Evolutionary conservation across 1,140 invertebrate species (phyloP).

Genomic region (Aphelinus certus): DNA sequence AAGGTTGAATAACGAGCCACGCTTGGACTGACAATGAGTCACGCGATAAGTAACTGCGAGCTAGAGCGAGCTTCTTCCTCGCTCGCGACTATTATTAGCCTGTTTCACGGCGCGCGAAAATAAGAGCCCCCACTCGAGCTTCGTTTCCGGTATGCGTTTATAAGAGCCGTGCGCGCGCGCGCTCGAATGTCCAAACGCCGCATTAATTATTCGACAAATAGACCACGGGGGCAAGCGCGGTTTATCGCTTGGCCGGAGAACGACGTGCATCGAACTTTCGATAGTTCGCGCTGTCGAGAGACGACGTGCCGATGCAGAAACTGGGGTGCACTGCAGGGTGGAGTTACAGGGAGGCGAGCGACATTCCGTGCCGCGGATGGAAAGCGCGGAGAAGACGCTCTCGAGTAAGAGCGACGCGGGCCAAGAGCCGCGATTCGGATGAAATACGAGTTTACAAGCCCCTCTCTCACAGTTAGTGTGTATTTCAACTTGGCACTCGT

Average conservation of each 20-base stretch:
- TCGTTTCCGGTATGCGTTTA: not conserved
- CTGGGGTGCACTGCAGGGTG: too few relatives aligned
- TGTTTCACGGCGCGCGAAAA: constrained; percentile 2
- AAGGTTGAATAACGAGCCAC: constrained; percentile 16
- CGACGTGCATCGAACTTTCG: too few relatives aligned
- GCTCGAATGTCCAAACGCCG: too few relatives aligned
- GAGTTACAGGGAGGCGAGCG: too few relatives aligned
- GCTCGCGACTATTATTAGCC: constrained; percentile 5
- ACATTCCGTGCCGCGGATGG: not conserved
- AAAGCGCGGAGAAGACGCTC: not conserved
- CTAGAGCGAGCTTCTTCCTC: too few relatives aligned
- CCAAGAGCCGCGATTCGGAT: constrained; percentile 1
- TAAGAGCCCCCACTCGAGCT: not conserved
- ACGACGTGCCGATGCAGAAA: too few relatives aligned
- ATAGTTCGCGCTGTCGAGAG: too few relatives aligned
- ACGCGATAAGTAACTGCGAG: not conserved
- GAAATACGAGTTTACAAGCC: constrained; percentile 7
- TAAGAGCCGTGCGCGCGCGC: not conserved
- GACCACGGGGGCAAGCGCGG: too few relatives aligned
- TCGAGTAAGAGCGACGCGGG: too few relatives aligned
- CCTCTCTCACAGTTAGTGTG: not conserved
- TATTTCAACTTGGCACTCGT: constrained; percentile 3
- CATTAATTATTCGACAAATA: too few relatives aligned
- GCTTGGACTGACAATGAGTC: constrained; percentile 1
- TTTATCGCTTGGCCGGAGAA: too few relatives aligned